These are phyloP conservation scores for Bugulina stolonifera DNA, from an alignment of 2,888 invertebrate species.

Conservation along the genomic window DNA sequence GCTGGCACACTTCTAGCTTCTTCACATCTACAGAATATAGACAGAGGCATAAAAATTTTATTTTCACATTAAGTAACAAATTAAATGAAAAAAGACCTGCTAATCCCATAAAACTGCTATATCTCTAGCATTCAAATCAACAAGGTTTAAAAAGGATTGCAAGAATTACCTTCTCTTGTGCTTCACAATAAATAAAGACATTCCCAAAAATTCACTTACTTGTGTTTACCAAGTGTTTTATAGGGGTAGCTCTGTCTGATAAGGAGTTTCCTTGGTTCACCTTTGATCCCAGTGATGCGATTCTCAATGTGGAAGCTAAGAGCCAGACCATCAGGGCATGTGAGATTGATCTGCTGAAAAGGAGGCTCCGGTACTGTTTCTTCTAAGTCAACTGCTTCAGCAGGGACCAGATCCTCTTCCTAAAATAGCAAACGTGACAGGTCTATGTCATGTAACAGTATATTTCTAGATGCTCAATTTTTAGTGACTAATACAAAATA, in stretches of 20 bases:
- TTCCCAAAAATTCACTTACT: conserved; percentile 14
- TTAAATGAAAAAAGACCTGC: too few relatives aligned
- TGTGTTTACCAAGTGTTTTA: conserved; percentile 43
- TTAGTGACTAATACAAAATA: too few relatives aligned
- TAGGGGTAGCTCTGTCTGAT: conserved; percentile 49
- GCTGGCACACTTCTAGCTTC: conserved; percentile 37
- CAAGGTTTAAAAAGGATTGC: too few relatives aligned
- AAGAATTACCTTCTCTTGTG: too few relatives aligned
- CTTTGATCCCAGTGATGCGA: not conserved
- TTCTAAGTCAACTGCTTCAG: conserved; percentile 31
- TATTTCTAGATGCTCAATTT: too few relatives aligned
- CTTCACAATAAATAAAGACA: too few relatives aligned
- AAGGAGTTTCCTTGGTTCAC: conserved; percentile 31
- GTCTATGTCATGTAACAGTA: too few relatives aligned
- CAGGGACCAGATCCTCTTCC: conserved; percentile 28
- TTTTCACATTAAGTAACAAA: too few relatives aligned
- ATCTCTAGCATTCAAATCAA: too few relatives aligned
- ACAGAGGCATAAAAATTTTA: too few relatives aligned
- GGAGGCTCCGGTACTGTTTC: conserved; percentile 34
- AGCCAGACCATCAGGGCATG: conserved; percentile 47
- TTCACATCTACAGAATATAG: too few relatives aligned
- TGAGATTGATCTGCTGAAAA: conserved; percentile 47
- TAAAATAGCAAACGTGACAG: too few relatives aligned
- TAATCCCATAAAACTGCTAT: not conserved
- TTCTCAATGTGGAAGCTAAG: not conserved